A percentile compares a stretch with the other conserved stretches of the same genome.
Conservation (phyloP, 2,113 vertebrate species). For the Alethe diademata region DNA sequence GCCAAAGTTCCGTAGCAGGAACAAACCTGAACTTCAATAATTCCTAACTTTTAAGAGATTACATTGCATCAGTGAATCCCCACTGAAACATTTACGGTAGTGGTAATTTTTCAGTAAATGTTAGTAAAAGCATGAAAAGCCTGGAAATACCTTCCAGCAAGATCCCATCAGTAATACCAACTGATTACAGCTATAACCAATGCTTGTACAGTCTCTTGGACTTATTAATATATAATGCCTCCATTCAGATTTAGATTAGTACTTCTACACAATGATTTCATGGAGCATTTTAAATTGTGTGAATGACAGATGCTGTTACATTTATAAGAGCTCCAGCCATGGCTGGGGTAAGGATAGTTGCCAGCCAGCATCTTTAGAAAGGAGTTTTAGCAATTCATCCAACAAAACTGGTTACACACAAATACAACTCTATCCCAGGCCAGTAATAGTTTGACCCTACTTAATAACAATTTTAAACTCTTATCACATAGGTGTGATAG, state of each 20-base stretch:
- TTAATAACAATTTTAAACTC: neutral
- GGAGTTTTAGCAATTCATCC: neutral
- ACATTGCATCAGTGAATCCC: neutral
- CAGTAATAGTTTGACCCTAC: neutral
- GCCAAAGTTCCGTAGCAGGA: neutral
- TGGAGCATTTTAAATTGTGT: neutral
- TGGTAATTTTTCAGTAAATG: neutral
- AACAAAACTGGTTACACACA: neutral
- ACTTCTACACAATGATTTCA: neutral
- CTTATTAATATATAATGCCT: neutral
- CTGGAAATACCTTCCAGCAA: neutral
- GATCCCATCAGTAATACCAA: neutral
- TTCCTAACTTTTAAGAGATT: neutral
- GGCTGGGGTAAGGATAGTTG: neutral
- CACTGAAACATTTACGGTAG: neutral
- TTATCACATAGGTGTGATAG: neutral
- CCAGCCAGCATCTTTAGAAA: neutral
- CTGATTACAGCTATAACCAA: neutral
- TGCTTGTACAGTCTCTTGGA: neutral
- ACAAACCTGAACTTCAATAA: neutral
- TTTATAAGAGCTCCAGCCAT: neutral
- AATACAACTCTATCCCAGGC: neutral
- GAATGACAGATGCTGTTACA: neutral
- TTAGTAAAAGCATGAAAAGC: neutral
- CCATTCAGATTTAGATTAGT: neutral